Conservation (phyloP, 2,888 invertebrate genomes). For the Oithona nana region DNA sequence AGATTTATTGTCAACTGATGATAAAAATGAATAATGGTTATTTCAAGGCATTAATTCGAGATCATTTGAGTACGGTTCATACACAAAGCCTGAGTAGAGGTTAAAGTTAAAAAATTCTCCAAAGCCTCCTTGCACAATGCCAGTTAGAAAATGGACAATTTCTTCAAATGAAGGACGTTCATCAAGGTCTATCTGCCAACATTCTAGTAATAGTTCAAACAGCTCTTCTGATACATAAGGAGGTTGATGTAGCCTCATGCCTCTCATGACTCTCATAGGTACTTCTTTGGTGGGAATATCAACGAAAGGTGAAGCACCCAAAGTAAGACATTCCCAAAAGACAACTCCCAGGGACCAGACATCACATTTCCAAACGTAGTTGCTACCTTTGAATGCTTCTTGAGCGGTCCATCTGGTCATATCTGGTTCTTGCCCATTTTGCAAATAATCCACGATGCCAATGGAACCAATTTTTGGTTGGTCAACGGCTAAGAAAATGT, state of each 20-base stretch:
- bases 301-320: conserved; percentile 59
- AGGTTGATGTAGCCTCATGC: conserved; percentile 51
- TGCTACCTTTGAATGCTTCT: conserved; percentile 47
- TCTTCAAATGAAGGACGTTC: conserved; percentile 53
- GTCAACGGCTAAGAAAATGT: conserved; percentile 43
- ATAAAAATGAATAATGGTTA: not conserved
- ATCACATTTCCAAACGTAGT: conserved; percentile 49
- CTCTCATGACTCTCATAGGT: conserved; percentile 43
- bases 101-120: not conserved
- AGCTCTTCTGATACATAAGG: conserved; percentile 53
- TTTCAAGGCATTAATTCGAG: not conserved
- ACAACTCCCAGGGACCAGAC: conserved; percentile 65
- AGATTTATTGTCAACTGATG: not conserved
- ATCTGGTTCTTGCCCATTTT: conserved; percentile 36
- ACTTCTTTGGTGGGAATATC: conserved; percentile 47
- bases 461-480: conserved; percentile 54
- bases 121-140: not conserved
- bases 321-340: conserved; percentile 58
- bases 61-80: not conserved
- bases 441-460: conserved; percentile 46
- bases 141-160: conserved; percentile 30
- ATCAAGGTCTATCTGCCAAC: conserved; percentile 62
- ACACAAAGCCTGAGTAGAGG: not conserved
- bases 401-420: conserved; percentile 58
- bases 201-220: conserved; percentile 59